Base-by-base conservation (phyloP, 1,140 invertebrate genomes). In the Drosophila suzukii region DNA sequence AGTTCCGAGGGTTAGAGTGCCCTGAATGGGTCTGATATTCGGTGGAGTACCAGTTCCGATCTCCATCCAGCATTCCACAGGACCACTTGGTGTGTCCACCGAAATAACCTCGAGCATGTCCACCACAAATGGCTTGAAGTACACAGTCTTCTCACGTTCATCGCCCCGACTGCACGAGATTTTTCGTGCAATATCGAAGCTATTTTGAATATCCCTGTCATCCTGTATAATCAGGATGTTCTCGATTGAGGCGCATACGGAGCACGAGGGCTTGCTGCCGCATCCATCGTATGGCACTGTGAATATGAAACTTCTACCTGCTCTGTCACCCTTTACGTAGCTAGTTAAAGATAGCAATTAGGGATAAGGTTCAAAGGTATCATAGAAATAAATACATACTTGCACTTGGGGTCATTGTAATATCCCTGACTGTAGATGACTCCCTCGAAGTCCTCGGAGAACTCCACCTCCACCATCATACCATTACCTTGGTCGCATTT, bases 51-150 rank as follows among this genome's bases (percentile, higher is more conserved):
- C 96, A 75, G 93, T 94, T 62, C 95, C 95, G 58, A 96, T 96
- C 71, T 96, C 95, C 95, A 96, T 96, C 95, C 95, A 96, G 91
- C 95, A 96, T 73, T 95, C 94, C 0, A 96, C 93, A 3, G 94
- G 93, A 4, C 94, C 94, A 24, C 93, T 93, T 0, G 93, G 92
- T 2, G 95, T 94, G 11, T 95, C 93, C 2, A 96, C 95, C 3
- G 95, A 94, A 41, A 95, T 93, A 0, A 96, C 95, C 73, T 96
- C 95, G 17, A 96, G 82, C 95, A 95, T 95, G 70, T 95, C 95
- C 3, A 96, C 95, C 73, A 95, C 94, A 70, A 96, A 95, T 3
- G 95, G 95, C 67, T 95, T 95, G 68, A 96, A 94, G 46, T 94
- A 94, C 0, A 96, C 93, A 0, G 94, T 94, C 78, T 96, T 95